A percentile compares a stretch with the other conserved stretches of the same genome.
Evolutionary conservation across 2,797 vertebrate genomes (phyloP).

Genomic region (Alosa sapidissima): DNA sequence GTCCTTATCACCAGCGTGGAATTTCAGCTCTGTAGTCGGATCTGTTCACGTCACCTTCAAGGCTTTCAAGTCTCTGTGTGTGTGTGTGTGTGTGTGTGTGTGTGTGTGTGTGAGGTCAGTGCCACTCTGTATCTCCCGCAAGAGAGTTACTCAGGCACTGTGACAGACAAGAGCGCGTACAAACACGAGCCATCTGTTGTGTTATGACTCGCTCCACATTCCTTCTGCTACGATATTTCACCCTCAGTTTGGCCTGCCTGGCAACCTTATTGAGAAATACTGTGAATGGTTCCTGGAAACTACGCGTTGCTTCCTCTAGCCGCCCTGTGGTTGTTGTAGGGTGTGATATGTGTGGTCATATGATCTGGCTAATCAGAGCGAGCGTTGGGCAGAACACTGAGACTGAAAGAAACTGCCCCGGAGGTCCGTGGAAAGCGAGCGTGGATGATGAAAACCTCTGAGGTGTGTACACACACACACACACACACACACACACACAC

Average conservation of each 20-base stretch:
- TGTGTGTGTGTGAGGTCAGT: constrained; percentile 5
- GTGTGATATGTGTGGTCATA: background rate
- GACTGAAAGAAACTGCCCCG: background rate
- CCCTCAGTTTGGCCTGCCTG: background rate
- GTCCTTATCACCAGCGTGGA: constrained; percentile 38
- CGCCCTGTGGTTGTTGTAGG: background rate
- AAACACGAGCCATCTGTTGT: constrained; percentile 2
- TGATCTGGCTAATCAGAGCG: background rate
- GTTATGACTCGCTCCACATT: constrained; percentile 9
- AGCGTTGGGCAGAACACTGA: background rate
- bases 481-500: background rate
- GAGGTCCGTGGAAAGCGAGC: background rate
- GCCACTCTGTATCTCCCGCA: background rate
- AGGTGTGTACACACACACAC: background rate
- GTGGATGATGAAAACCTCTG: background rate
- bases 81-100: background rate
- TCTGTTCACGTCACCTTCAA: constrained; percentile 34
- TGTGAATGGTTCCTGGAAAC: background rate
- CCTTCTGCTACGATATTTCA: background rate
- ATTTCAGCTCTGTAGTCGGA: constrained; percentile 30
- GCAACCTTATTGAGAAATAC: background rate
- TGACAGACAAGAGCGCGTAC: background rate
- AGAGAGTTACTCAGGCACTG: background rate
- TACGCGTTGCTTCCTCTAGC: background rate
- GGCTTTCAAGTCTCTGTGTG: constrained; percentile 31